Conservation (phyloP, 2,888 invertebrate genomes). For the Ashinkailepas kermadecensis region DNA sequence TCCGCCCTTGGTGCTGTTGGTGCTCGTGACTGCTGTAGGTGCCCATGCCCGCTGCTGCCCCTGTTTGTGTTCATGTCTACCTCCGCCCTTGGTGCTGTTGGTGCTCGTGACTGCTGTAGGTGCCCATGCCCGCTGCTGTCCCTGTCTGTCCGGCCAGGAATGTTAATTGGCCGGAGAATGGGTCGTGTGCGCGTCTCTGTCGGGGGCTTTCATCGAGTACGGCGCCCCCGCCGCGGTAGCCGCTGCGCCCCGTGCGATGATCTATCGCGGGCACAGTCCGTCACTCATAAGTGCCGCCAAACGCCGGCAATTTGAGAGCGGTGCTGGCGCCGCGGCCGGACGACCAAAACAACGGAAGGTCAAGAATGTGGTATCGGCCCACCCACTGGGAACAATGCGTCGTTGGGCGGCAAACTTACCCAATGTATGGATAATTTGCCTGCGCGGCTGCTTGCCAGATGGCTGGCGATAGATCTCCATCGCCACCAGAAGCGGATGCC, state of each 20-base stretch:
- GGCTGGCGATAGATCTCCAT: background rate
- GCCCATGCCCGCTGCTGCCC: no score
- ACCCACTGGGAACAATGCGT: no score
- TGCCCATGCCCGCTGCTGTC: no score
- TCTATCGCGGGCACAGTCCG: background rate
- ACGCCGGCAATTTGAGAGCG: background rate
- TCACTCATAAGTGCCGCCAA: background rate
- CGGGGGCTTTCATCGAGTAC: background rate
- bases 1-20: no score
- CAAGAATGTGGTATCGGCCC: background rate
- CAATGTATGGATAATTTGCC: background rate
- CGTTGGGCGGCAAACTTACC: background rate
- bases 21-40: no score
- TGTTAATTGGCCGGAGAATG: slow-evolving; percentile 1
- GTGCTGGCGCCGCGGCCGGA: background rate
- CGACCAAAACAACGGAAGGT: background rate
- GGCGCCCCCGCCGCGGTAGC: background rate
- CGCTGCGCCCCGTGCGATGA: background rate
- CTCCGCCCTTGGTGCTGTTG: no score
- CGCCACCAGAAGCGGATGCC: background rate
- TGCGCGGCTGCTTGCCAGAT: background rate
- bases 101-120: no score
- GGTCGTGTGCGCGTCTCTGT: background rate
- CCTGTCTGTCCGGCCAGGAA: background rate
- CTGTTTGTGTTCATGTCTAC: no score